Conservation (phyloP, 2,797 vertebrate species). For the Loriculus beryllinus region DNA sequence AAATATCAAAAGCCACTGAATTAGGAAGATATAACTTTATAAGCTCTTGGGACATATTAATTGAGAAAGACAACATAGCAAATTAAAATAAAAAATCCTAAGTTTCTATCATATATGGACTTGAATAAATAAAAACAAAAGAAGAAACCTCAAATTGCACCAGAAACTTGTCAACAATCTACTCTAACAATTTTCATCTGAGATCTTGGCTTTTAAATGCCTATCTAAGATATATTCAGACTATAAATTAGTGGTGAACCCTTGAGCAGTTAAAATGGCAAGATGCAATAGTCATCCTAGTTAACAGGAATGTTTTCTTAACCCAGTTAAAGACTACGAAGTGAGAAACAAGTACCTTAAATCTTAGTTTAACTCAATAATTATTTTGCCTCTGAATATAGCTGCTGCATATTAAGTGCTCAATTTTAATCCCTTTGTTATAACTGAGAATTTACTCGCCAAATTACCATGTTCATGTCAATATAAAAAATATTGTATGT, state of each 20-base stretch:
- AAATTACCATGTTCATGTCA: background rate
- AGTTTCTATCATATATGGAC: background rate
- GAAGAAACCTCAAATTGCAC: background rate
- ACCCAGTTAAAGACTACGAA: background rate
- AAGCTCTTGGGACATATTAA: background rate
- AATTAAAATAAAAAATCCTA: background rate
- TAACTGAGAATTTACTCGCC: background rate
- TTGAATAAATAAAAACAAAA: background rate
- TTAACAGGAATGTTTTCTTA: background rate
- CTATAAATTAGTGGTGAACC: background rate
- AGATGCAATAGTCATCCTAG: background rate
- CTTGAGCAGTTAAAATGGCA: slow-evolving; percentile 5
- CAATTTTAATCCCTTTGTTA: slow-evolving; percentile 1
- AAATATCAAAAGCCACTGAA: background rate
- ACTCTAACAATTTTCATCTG: background rate
- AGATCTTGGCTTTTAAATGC: background rate
- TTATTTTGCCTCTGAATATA: background rate
- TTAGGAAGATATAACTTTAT: background rate
- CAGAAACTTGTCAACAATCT: background rate
- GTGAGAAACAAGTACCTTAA: background rate
- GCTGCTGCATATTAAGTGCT: background rate
- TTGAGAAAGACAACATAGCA: background rate
- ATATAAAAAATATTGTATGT: slow-evolving; percentile 50
- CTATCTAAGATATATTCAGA: background rate
- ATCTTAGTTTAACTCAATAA: background rate